Percentiles rank a stretch among this genome's conserved stretches.
Evolutionary conservation across 1,140 invertebrate species (phyloP).

Genomic region (Camponotus vicinus): DNA sequence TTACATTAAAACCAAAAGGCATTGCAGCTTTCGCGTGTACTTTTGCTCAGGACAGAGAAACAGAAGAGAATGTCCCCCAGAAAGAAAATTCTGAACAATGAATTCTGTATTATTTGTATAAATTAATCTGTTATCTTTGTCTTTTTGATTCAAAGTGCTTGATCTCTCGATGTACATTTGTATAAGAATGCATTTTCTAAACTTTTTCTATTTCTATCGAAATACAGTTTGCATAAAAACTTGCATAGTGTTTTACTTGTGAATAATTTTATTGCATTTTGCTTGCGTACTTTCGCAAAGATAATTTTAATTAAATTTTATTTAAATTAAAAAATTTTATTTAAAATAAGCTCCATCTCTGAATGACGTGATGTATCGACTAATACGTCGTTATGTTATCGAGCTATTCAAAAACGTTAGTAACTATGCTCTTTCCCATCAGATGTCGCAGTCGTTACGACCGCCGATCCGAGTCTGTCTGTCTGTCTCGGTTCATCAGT

Average conservation of each 20-base stretch:
- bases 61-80: not conserved
- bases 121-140: not conserved
- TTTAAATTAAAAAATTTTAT: not conserved
- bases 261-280: not conserved
- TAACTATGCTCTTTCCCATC: not conserved
- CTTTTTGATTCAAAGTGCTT: conserved; percentile 3
- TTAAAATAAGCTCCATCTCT: not conserved
- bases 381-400: not conserved
- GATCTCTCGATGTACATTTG: conserved; percentile 2
- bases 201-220: conserved; percentile 7
- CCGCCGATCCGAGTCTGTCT: not conserved
- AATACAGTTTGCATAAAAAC: not conserved
- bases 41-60: not conserved
- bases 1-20: conserved; percentile 73
- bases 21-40: conserved; percentile 57
- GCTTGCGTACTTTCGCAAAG: not conserved
- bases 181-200: not conserved
- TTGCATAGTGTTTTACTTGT: no score
- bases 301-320: not conserved
- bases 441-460: conserved; percentile 20
- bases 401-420: no score
- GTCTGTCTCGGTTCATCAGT: not conserved
- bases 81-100: not conserved
- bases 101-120: not conserved
- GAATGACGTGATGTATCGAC: not conserved